Conservation (phyloP, 2,888 invertebrate genomes). For the Drosophila flavopinicola region DNA sequence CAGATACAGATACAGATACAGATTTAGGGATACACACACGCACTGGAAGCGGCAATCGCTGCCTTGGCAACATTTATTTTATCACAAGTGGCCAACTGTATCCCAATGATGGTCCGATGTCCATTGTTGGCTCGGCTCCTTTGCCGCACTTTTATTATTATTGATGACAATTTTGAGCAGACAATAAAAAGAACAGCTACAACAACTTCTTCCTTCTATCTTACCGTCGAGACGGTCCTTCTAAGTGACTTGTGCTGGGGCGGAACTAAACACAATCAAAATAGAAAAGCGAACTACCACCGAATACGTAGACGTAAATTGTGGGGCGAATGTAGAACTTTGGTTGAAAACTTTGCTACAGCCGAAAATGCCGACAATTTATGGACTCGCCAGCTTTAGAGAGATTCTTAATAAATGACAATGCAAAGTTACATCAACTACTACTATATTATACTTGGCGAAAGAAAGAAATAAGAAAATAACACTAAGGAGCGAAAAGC, state of each 20-base stretch:
- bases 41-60: constrained; percentile 28
- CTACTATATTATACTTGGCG: constrained; percentile 25
- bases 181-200: constrained; percentile 70
- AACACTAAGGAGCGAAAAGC: constrained; percentile 32
- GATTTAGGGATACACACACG: constrained; percentile 7
- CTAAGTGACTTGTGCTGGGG: constrained; percentile 29
- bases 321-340: constrained; percentile 16
- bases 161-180: constrained; percentile 80
- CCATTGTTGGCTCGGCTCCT: constrained; percentile 51
- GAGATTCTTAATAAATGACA: constrained; percentile 61
- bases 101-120: constrained; percentile 48
- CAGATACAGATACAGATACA: not conserved
- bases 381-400: constrained; percentile 67
- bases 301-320: not conserved
- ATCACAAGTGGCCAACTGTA: constrained; percentile 69
- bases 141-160: constrained; percentile 74
- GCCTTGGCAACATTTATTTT: constrained; percentile 70
- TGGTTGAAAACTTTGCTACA: constrained; percentile 35
- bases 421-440: constrained; percentile 38
- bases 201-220: constrained; percentile 33
- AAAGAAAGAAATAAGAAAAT: constrained; percentile 17
- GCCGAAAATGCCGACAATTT: constrained; percentile 59
- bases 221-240: not conserved
- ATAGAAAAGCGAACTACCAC: not conserved
- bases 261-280: constrained; percentile 51